Evolutionary conservation across 2,113 vertebrate genomes (phyloP).

Genomic region (Lathamus discolor): DNA sequence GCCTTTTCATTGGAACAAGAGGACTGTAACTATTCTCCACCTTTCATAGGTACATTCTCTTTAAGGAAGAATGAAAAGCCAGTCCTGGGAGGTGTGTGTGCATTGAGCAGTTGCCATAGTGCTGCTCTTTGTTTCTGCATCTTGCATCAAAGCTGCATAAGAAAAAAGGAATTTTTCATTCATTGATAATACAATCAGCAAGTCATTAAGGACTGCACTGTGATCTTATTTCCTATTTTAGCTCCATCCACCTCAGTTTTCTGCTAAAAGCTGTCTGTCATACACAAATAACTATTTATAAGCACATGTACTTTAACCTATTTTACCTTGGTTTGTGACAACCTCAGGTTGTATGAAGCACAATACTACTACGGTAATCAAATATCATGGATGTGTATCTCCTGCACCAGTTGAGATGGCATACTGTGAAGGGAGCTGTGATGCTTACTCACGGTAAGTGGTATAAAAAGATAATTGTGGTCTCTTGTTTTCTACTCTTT

Average conservation of each 20-base stretch:
- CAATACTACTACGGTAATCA: slow-evolving; percentile 18
- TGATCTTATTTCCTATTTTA: background rate
- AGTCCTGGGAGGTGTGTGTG: background rate
- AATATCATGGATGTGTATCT: slow-evolving; percentile 52
- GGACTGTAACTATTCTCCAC: background rate
- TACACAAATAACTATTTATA: background rate
- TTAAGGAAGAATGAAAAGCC: background rate
- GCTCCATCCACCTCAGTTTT: background rate
- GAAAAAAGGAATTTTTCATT: background rate
- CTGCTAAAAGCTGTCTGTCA: background rate
- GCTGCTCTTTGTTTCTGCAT: background rate
- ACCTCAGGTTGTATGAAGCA: background rate
- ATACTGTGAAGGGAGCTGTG: slow-evolving; percentile 73
- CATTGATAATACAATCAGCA: background rate
- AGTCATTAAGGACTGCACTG: background rate
- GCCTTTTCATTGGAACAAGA: background rate
- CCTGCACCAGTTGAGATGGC: slow-evolving; percentile 48
- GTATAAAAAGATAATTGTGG: background rate
- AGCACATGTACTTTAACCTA: background rate
- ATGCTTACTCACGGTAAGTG: slow-evolving; percentile 68
- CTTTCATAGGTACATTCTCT: background rate
- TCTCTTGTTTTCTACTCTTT: background rate
- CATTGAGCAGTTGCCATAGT: background rate
- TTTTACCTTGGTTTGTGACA: background rate
- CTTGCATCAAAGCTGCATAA: background rate